Base-by-base conservation (phyloP, 2,113 vertebrate species). In the Hirundichthys speculiger region DNA sequence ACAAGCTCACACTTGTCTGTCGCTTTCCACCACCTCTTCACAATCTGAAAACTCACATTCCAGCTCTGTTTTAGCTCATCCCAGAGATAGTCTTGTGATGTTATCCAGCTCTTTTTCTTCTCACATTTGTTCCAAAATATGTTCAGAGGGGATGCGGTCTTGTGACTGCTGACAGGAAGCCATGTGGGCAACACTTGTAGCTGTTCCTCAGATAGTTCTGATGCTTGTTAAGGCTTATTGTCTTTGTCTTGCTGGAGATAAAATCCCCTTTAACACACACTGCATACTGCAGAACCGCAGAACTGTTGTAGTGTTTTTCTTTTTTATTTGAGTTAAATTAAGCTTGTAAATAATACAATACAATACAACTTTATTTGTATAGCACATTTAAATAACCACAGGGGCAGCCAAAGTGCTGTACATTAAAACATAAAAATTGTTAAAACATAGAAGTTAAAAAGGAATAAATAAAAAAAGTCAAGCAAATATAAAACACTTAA, bases 21-120 rank as follows among this genome's bases (percentile, higher is more conserved):
- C 9, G 43, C 13, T 50, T 34, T 56, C 42, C 24, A 20, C 16
- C 40, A 70, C 13, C 19, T 56, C 25, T 19, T 22, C 11, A 25
- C 13, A 50, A 54, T 51, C 14, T 45, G 1, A 38, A 58, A 20
- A 20, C 9, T 2, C 22, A 77, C 71, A 83, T 83, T 79, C 64
- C 74, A 56, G 53, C n/a, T 70, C 2, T 48, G 42, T 80, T 39
- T 62, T 10, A 30, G 47, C 71, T 22, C 67, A 62, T 75, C 21
- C 43, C 38, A 45, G 64, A 59, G 25, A 41, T 3, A 22, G 79
- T 83, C 86, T 83, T 81, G 82, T 86, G 77, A 86, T 81, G 64
- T 56, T 64, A 43, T 61, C 55, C 30, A 38, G 38, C 27, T 50
- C 40, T 77, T 45, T 70, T 52, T 27, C 21, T 50, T 55, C 25